Percentiles rank a stretch among this genome's conserved stretches.
Evolutionary conservation across 2,113 vertebrate genomes (phyloP).

Genomic region (Scopus umbretta): DNA sequence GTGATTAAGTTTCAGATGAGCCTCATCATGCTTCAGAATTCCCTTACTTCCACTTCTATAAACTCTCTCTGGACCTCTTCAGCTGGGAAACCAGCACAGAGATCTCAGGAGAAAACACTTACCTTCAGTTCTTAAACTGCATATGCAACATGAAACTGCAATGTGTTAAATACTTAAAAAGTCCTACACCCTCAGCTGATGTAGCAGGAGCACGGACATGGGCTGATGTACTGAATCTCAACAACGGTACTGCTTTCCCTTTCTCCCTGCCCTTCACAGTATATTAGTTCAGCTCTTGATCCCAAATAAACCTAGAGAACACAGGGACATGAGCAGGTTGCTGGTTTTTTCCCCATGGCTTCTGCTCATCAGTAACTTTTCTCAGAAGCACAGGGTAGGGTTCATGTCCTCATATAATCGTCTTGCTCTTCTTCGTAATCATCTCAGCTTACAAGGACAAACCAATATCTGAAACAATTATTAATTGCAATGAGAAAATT

Average conservation of each 20-base stretch:
- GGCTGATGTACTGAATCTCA: neutral
- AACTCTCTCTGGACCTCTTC: neutral
- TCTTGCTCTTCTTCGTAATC: neutral
- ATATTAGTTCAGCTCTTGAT: neutral
- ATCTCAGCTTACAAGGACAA: neutral
- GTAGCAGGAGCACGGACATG: neutral
- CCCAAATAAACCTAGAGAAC: neutral
- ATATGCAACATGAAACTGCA: neutral
- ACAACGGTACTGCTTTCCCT: neutral
- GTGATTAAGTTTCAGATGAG: constrained; percentile 24
- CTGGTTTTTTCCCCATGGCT: neutral
- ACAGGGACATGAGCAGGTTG: neutral
- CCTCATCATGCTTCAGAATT: neutral
- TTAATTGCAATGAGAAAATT: neutral
- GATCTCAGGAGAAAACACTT: neutral
- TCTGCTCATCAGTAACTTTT: neutral
- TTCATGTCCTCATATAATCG: neutral
- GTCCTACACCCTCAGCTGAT: neutral
- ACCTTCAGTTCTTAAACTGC: neutral
- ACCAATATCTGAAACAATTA: neutral
- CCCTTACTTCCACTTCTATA: neutral
- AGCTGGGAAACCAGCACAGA: neutral
- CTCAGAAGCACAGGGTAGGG: neutral
- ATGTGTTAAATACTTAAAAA: neutral
- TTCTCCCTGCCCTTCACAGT: neutral